Evolutionary conservation across 2,797 vertebrate genomes (phyloP).

Genomic region (Falco biarmicus): DNA sequence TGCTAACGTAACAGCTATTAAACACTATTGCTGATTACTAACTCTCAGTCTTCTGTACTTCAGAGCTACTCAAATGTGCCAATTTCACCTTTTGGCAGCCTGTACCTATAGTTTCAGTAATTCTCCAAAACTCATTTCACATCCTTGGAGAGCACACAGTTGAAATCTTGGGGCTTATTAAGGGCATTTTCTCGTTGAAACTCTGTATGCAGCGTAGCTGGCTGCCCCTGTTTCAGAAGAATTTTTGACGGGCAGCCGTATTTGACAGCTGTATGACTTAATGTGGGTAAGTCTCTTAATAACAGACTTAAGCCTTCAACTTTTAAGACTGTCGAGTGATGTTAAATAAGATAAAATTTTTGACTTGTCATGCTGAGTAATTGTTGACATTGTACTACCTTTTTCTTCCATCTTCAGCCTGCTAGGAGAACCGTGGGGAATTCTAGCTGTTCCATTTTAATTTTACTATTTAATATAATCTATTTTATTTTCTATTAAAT

Average conservation of each 20-base stretch:
- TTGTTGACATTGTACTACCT: conserved; percentile 15
- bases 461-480: conserved; percentile 32
- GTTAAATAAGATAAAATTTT: conserved; percentile 47
- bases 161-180: not conserved
- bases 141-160: not conserved
- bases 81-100: not conserved
- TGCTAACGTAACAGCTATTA: not conserved
- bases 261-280: conserved; percentile 13
- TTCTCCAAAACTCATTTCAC: not conserved
- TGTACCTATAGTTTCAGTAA: not conserved
- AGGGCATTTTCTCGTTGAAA: not conserved
- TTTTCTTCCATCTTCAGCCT: conserved; percentile 40
- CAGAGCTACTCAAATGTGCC: not conserved
- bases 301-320: conserved; percentile 6
- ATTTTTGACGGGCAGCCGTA: not conserved
- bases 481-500: conserved; percentile 39
- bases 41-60: not conserved
- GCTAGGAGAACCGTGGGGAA: conserved; percentile 8
- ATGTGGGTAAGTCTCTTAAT: not conserved
- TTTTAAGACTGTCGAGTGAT: not conserved
- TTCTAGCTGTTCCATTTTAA: not conserved
- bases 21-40: not conserved
- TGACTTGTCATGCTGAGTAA: conserved; percentile 45
- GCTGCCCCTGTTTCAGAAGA: not conserved
- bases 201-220: not conserved